phyloP scores from a whole-genome alignment of 1,140 invertebrate species.

The Drosophila insularis region DNA sequence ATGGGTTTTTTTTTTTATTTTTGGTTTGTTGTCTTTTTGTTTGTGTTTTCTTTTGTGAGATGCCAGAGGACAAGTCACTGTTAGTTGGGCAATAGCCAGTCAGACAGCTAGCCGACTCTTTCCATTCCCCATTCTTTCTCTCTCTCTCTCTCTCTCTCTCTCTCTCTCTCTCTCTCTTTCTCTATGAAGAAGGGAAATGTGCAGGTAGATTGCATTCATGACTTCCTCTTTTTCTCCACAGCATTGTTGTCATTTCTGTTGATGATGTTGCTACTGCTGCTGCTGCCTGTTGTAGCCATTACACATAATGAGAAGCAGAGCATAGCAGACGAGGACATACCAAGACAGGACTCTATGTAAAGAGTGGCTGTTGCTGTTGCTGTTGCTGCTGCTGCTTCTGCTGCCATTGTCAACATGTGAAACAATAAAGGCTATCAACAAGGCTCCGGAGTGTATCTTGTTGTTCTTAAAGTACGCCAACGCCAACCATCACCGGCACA shows the following conservation, averaged over 20 bases:
- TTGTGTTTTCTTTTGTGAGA: conserved; percentile 27
- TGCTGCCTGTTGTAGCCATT: conserved; percentile 64
- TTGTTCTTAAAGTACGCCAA: conserved; percentile 33
- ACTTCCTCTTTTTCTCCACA: conserved; percentile 57
- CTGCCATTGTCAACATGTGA: conserved; percentile 67
- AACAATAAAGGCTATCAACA: conserved; percentile 73
- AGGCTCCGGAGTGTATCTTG: conserved; percentile 36
- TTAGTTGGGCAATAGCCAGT: conserved; percentile 31
- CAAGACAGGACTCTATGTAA: conserved; percentile 48
- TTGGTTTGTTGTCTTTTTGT: conserved; percentile 32
- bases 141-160: too few relatives aligned
- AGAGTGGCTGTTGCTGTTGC: conserved; percentile 70
- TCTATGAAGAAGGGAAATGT: conserved; percentile 46
- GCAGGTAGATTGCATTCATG: conserved; percentile 75
- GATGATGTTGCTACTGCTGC: conserved; percentile 23
- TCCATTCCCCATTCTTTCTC: not conserved
- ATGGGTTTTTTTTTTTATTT: conserved; percentile 16
- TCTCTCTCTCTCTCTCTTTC: conserved; percentile 10
- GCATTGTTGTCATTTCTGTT: conserved; percentile 57
- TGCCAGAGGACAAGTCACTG: conserved; percentile 46
- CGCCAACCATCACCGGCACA: conserved; percentile 26
- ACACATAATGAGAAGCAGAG: conserved; percentile 70
- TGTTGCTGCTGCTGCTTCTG: conserved; percentile 64
- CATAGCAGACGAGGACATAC: conserved; percentile 11
- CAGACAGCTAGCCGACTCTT: conserved; percentile 21